phyloP scores from a whole-genome alignment of 2,888 invertebrate genomes.

The Polymixis lichenea region DNA sequence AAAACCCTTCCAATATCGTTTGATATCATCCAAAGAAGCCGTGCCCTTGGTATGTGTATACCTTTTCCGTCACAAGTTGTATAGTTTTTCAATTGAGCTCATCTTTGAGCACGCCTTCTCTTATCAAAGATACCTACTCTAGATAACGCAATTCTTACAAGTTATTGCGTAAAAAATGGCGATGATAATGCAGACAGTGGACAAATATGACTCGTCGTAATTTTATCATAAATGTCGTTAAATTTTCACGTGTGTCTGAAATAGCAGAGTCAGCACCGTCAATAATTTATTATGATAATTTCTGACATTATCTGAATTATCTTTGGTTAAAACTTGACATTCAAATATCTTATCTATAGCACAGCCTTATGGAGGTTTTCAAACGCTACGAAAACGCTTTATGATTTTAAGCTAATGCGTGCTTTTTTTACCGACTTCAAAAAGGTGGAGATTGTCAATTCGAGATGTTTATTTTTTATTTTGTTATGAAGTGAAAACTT shows the following conservation, averaged over 20 bases:
- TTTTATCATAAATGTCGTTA: constrained; percentile 8
- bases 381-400: too few species aligned
- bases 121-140: not conserved
- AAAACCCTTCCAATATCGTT: too few species aligned
- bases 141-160: constrained; percentile 25
- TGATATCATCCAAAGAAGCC: too few species aligned
- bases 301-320: constrained; percentile 8
- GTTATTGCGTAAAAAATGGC: constrained; percentile 29
- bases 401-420: too few species aligned
- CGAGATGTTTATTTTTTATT: too few species aligned
- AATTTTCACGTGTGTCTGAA: constrained; percentile 11
- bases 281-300: constrained; percentile 18
- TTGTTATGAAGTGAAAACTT: too few species aligned
- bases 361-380: too few species aligned
- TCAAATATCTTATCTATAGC: constrained; percentile 10
- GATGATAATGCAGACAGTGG: constrained; percentile 11
- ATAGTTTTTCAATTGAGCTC: not conserved
- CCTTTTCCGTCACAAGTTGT: too few species aligned
- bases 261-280: not conserved
- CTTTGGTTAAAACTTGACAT: not conserved
- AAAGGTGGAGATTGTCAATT: too few species aligned
- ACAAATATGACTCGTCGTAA: not conserved
- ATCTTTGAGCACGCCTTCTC: not conserved
- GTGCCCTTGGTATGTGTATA: too few species aligned
- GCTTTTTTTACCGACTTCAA: too few species aligned